Evolutionary conservation across 2,888 invertebrate species (phyloP).

Genomic region (Habrosyne pyritoides): DNA sequence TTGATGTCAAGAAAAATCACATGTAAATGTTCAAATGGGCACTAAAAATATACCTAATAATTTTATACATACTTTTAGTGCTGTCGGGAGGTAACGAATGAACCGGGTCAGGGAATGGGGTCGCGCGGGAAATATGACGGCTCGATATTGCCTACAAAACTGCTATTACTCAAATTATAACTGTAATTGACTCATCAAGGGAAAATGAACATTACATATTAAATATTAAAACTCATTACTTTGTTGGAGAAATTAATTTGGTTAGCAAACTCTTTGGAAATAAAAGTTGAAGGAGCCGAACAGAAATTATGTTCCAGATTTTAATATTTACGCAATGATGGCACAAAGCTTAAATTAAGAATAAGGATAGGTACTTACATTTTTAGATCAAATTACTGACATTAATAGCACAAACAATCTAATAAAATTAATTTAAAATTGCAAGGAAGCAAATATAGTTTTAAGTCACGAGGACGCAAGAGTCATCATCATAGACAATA

Average conservation of each 20-base stretch:
- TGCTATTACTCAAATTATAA: conserved; percentile 20
- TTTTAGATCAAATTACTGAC: neutral
- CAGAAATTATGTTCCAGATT: no score
- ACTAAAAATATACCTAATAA: no score
- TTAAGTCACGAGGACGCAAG: neutral
- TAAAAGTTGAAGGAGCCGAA: no score
- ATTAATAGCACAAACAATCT: neutral
- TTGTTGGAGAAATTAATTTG: no score
- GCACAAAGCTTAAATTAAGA: no score
- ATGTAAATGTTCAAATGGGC: no score
- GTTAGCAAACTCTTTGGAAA: no score
- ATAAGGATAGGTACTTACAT: neutral
- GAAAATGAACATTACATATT: neutral
- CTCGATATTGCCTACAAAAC: conserved; percentile 36
- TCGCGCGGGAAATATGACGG: conserved; percentile 32
- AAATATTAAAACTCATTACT: no score
- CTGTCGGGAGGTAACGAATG: conserved; percentile 10
- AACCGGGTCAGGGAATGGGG: conserved; percentile 39
- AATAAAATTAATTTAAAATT: neutral
- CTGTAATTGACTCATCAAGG: neutral
- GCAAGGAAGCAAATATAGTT: neutral
- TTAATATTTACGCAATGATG: no score
- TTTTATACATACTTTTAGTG: conserved; percentile 16
- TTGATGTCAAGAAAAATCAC: neutral
- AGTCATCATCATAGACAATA: neutral